Evolutionary conservation across 2,113 vertebrate genomes (phyloP).

Genomic region (Upupa epops): DNA sequence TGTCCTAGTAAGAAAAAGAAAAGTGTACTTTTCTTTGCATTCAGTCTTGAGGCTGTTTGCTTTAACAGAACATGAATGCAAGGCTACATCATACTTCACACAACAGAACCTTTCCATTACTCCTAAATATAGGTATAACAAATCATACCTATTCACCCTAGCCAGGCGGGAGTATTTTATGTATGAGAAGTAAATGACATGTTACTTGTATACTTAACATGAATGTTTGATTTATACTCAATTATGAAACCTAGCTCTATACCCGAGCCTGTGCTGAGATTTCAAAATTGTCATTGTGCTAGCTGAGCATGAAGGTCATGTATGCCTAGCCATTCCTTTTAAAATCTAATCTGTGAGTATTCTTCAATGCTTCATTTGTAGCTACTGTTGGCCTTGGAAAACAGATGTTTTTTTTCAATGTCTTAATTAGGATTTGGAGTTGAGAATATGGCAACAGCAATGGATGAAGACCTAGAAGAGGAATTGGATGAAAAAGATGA

Average conservation of each 20-base stretch:
- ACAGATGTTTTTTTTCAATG: not conserved
- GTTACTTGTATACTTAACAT: not conserved
- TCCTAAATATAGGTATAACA: not conserved
- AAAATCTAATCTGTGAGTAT: not conserved
- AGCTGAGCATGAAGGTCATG: not conserved
- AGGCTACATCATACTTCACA: not conserved
- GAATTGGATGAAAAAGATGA: constrained; percentile 98
- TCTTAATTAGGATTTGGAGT: constrained; percentile 86
- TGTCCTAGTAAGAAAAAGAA: not conserved
- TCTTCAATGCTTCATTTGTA: not conserved
- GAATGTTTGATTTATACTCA: not conserved
- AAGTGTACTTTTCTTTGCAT: not conserved
- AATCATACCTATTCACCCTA: not conserved
- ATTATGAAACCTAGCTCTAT: not conserved
- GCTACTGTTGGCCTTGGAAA: not conserved
- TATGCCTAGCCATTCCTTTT: not conserved
- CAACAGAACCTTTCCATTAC: accelerated
- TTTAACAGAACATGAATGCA: not conserved
- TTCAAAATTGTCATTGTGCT: not conserved
- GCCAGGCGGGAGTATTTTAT: not conserved
- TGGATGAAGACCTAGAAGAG: constrained; percentile 98
- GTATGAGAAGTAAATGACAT: not conserved
- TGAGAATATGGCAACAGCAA: constrained; percentile 98
- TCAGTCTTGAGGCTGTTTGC: not conserved
- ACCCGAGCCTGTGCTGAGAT: not conserved